Conservation (phyloP, 2,113 vertebrate genomes). For the Gymnarchus niloticus region DNA sequence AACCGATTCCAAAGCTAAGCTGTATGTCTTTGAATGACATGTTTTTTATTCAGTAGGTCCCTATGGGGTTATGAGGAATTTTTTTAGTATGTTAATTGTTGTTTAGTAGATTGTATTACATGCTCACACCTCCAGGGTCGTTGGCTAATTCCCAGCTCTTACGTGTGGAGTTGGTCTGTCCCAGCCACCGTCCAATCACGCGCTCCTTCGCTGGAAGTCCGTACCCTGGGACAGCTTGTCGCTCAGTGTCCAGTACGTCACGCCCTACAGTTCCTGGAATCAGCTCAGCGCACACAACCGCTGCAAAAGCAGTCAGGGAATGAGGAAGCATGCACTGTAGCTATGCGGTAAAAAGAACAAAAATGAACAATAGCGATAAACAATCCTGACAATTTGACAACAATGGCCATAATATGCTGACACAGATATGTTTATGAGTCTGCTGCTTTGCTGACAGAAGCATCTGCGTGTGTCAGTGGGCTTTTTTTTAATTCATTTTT, state of each 20-base stretch:
- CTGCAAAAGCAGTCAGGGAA: too few relatives aligned
- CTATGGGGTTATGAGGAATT: background rate
- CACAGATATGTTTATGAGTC: background rate
- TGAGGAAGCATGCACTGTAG: too few relatives aligned
- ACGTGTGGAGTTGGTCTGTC: too few relatives aligned
- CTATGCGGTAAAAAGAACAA: too few relatives aligned
- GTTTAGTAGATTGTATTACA: background rate
- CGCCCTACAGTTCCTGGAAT: background rate
- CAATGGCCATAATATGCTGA: background rate
- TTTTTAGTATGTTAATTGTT: background rate
- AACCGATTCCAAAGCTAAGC: constrained; percentile 44
- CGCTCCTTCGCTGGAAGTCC: background rate
- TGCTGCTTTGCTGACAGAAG: background rate
- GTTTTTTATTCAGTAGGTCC: constrained; percentile 40
- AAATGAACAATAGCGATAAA: background rate
- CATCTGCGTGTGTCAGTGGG: background rate
- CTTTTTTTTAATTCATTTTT: background rate
- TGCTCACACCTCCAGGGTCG: background rate
- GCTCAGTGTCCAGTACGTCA: background rate
- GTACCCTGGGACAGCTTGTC: background rate
- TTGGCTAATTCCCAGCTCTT: background rate
- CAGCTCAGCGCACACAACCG: background rate
- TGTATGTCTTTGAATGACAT: constrained; percentile 9
- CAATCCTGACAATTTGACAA: background rate
- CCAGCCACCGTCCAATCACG: too few relatives aligned